Conservation (phyloP, 2,888 invertebrate genomes). For the Drosophila mimetica region DNA sequence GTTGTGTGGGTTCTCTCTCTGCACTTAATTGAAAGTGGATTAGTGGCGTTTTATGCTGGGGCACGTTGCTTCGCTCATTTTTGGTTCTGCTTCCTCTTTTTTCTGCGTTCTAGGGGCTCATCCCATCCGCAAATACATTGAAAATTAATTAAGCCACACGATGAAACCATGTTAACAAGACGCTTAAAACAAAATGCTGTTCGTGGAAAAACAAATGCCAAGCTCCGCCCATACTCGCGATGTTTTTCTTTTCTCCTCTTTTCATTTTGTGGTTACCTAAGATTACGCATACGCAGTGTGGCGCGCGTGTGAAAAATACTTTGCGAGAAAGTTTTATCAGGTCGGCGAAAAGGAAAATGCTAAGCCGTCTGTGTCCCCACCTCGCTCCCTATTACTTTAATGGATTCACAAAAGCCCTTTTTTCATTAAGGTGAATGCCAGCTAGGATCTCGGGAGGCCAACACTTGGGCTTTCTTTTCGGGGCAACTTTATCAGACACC, state of each 20-base stretch:
- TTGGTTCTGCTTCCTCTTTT: background rate
- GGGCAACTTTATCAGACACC: conserved; percentile 74
- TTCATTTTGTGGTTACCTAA: conserved; percentile 25
- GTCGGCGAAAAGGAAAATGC: conserved; percentile 25
- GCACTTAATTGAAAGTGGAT: conserved; percentile 46
- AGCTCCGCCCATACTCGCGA: background rate
- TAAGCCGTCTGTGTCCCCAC: conserved; percentile 45
- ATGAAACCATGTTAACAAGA: conserved; percentile 70
- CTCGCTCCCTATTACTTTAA: conserved; percentile 20
- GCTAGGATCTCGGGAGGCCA: conserved; percentile 22
- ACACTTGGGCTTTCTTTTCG: conserved; percentile 58
- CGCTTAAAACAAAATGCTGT: conserved; percentile 60
- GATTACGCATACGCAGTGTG: conserved; percentile 68
- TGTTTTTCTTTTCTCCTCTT: background rate
- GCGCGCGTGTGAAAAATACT: conserved; percentile 68
- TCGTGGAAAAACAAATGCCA: conserved; percentile 44
- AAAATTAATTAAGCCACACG: conserved; percentile 73
- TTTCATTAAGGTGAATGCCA: conserved; percentile 68
- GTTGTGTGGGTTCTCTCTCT: background rate
- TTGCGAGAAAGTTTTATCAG: conserved; percentile 56
- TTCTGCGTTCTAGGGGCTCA: background rate
- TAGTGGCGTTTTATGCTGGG: conserved; percentile 33
- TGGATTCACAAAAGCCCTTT: conserved; percentile 54
- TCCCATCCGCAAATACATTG: conserved; percentile 55
- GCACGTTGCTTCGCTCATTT: conserved; percentile 16